These are phyloP conservation scores for Allygus modestus DNA, from an alignment of 2,888 invertebrate species.

Conservation along the genomic window DNA sequence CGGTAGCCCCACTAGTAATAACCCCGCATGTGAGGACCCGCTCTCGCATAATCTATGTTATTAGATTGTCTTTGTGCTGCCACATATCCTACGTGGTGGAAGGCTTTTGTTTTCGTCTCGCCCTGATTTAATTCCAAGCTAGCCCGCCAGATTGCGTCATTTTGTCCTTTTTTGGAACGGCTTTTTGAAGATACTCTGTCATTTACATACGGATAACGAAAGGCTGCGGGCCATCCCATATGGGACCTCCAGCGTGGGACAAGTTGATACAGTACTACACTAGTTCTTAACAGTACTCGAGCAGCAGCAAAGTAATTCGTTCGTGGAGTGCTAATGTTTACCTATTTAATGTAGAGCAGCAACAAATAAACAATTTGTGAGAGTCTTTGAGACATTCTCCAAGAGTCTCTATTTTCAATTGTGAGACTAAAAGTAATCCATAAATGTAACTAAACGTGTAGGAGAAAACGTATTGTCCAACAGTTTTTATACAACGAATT, in stretches of 20 bases:
- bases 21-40: slow-evolving; percentile 10
- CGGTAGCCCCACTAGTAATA: slow-evolving; percentile 34
- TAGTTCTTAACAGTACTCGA: no score
- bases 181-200: background rate
- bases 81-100: slow-evolving; percentile 39
- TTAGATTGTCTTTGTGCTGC: slow-evolving; percentile 49
- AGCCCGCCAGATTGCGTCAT: slow-evolving; percentile 38
- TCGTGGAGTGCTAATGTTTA: no score
- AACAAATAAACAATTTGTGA: no score
- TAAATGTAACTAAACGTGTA: no score
- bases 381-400: no score
- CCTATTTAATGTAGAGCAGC: no score
- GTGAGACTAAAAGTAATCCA: no score
- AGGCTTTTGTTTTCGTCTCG: slow-evolving; percentile 55
- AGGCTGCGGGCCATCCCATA: background rate
- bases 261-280: no score
- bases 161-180: slow-evolving; percentile 36
- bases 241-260: background rate
- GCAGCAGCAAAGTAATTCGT: no score
- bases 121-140: slow-evolving; percentile 28
- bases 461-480: no score
- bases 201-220: slow-evolving; percentile 11
- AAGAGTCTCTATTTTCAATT: no score
- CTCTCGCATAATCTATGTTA: slow-evolving; percentile 52
- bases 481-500: no score